These are phyloP conservation scores for Alcedo quadribrachys DNA, from an alignment of 2,797 vertebrate species.

Conservation along the genomic window DNA sequence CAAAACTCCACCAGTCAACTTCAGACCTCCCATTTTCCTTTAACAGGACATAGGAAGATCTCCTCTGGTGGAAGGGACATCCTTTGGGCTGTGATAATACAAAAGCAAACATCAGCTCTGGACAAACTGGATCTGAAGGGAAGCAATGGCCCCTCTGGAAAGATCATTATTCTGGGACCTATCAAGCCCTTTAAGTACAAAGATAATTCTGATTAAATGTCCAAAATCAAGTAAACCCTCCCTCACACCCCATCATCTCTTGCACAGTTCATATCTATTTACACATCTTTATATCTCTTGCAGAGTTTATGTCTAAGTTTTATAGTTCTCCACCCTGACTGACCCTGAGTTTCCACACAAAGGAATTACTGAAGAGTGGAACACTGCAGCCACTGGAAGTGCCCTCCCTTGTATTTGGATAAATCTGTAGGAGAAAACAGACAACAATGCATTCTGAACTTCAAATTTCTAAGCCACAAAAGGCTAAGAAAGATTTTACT, in stretches of 20 bases:
- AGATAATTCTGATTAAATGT: neutral
- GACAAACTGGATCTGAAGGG: neutral
- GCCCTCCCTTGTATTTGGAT: neutral
- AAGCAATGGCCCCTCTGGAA: neutral
- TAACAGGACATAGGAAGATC: neutral
- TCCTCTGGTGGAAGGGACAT: neutral
- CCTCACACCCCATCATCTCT: neutral
- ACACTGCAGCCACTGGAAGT: neutral
- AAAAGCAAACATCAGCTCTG: neutral
- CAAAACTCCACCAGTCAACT: neutral
- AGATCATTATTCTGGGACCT: neutral
- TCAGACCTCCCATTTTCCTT: neutral
- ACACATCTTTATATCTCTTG: no score
- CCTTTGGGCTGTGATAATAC: neutral
- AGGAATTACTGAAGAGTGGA: neutral
- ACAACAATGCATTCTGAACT: neutral
- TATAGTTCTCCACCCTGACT: neutral
- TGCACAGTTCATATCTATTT: neutral
- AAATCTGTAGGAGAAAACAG: no score
- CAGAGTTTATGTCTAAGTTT: neutral
- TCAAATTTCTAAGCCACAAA: neutral
- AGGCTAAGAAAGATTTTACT: neutral
- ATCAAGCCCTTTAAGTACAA: neutral
- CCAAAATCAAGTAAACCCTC: neutral
- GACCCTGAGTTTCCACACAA: neutral